A percentile compares a stretch with the other conserved stretches of the same genome.
Evolutionary conservation across 2,113 vertebrate genomes (phyloP).

Genomic region (Chrysemys picta): DNA sequence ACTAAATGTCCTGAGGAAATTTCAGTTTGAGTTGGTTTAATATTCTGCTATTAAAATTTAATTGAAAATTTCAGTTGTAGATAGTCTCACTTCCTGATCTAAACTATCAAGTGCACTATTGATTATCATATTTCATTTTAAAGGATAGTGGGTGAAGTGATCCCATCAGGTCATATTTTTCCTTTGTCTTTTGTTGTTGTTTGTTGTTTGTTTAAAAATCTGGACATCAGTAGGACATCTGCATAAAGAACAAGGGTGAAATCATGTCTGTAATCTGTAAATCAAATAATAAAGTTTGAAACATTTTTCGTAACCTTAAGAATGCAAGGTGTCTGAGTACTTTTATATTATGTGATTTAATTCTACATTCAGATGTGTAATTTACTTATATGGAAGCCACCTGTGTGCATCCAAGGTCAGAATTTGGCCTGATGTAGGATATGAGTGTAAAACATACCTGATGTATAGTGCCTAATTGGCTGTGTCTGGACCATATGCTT

Average conservation of each 20-base stretch:
- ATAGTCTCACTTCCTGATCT: neutral
- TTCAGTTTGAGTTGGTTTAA: neutral
- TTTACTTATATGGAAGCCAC: neutral
- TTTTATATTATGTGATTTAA: neutral
- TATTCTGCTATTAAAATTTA: neutral
- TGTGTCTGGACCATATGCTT: neutral
- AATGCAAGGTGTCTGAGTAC: neutral
- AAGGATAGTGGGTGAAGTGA: neutral
- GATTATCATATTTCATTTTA: neutral
- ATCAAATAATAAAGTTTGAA: neutral
- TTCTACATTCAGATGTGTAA: neutral
- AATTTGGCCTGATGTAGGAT: neutral
- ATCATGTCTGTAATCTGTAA: neutral
- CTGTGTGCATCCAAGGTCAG: neutral
- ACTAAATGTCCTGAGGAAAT: neutral
- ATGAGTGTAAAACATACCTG: neutral
- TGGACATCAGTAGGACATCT: rapidly evolving
- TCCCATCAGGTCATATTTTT: rapidly evolving
- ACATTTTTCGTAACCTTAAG: neutral
- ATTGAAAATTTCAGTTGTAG: neutral
- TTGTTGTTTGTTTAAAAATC: neutral
- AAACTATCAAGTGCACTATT: neutral
- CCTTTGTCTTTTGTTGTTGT: neutral
- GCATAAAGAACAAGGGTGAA: neutral
- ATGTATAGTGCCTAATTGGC: no score